Base-by-base conservation (phyloP, 2,888 invertebrate species). In the Leucophenga maculata region DNA sequence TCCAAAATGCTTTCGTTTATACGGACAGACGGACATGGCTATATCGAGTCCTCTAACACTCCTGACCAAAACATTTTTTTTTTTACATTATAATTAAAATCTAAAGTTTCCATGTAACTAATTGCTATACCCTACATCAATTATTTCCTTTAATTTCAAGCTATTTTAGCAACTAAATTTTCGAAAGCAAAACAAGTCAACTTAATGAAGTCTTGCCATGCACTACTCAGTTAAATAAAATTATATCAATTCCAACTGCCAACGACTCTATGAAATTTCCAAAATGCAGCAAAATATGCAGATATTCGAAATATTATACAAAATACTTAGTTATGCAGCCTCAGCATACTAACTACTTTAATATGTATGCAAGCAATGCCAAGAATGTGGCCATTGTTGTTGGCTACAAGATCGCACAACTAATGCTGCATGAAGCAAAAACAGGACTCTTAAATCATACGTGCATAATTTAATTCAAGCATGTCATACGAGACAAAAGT, bases 381-480 rank as follows among this genome's bases (percentile, higher is more conserved):
- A 50, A 18, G 50, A n/a, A 50, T 50, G 6, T 50, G 6, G 13
- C 50, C n/a, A 16, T 8, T 50, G 39, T 39, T 39, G 39, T 6
- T 39, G 8, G 39, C 39, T 6, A 8, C 11, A 39, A 39, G 8
- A 9, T 39, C 39, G 8, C 8, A 3, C 18, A 4, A 54, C 6
- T 54, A 16, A 54, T 20, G 9, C 3, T 20, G 20, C 16, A 54
- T 16, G 18, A 50, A 50, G 18, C 16, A 14, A 50, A n/a, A n/a
- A n/a, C n/a, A n/a, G 11, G n/a, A 4, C 8, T 39, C 3, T 9
- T 39, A 39, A 39, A 39, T 39, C 39, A 39, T 39, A 39, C 8
- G 11, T 39, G 60, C 44, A 57, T 57, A 57, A 26, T 26, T 26
- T 57, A 57, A 26, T 20, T 22, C 18, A 54, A n/a, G n/a, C n/a